These are phyloP conservation scores for Polydrusus pterygomalis DNA, from an alignment of 2,888 invertebrate species.

Conservation along the genomic window DNA sequence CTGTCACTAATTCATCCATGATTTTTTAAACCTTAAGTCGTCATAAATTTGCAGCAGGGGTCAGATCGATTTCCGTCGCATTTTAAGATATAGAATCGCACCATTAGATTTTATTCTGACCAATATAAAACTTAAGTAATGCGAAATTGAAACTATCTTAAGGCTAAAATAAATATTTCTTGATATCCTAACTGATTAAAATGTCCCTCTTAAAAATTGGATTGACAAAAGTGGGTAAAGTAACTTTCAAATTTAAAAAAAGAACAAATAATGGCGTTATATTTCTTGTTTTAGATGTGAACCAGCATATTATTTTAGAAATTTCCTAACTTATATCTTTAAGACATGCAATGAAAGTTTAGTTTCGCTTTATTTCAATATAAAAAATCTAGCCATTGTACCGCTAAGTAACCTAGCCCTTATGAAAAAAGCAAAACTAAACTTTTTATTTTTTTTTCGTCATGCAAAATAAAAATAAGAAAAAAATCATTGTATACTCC, in stretches of 20 bases:
- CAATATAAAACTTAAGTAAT: too few relatives aligned
- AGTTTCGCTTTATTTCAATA: slow-evolving; percentile 30
- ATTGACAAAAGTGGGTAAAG: not conserved
- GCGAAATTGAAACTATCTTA: too few relatives aligned
- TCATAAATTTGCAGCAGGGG: too few relatives aligned
- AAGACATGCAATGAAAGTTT: slow-evolving; percentile 45
- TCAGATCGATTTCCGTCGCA: too few relatives aligned
- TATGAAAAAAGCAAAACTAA: slow-evolving; percentile 41
- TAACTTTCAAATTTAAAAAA: slow-evolving; percentile 1
- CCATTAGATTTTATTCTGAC: too few relatives aligned
- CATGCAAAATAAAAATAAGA: slow-evolving; percentile 53
- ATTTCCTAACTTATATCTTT: slow-evolving; percentile 32
- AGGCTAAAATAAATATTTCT: too few relatives aligned
- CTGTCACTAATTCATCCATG: too few relatives aligned
- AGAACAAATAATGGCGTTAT: not conserved
- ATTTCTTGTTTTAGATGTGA: not conserved
- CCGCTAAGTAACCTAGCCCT: slow-evolving; percentile 2
- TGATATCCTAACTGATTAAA: too few relatives aligned
- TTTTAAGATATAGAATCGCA: too few relatives aligned
- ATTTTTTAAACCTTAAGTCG: too few relatives aligned
- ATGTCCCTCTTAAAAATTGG: not conserved
- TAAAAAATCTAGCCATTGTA: slow-evolving; percentile 13
- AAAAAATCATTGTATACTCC: slow-evolving; percentile 35
- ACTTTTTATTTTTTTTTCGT: slow-evolving; percentile 36
- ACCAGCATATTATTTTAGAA: slow-evolving; percentile 9